Evolutionary conservation across 2,888 invertebrate genomes (phyloP).

Genomic region (Gastrophysa polygoni): DNA sequence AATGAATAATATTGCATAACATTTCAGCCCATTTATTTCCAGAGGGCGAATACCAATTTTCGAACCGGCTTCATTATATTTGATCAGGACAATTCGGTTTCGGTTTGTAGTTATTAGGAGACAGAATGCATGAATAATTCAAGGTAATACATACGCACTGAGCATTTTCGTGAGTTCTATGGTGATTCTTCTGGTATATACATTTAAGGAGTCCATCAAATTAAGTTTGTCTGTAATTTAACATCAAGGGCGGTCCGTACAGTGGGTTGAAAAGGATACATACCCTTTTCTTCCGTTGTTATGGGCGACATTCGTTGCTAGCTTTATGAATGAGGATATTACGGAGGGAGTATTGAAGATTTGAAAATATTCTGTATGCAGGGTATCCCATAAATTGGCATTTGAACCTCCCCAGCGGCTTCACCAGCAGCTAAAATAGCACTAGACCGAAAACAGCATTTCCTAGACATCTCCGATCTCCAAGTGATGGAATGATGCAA

Average conservation of each 20-base stretch:
- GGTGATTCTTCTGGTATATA: constrained; percentile 4
- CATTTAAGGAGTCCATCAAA: constrained; percentile 4
- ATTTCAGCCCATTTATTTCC: not conserved
- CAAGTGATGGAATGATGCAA: too few relatives aligned
- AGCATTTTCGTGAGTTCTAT: not conserved
- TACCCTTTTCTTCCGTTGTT: too few relatives aligned
- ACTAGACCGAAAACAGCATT: too few relatives aligned
- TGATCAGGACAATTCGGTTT: not conserved
- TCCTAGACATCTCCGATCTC: too few relatives aligned
- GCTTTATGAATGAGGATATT: too few relatives aligned
- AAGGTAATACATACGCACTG: not conserved
- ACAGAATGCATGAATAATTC: not conserved
- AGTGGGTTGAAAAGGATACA: not conserved
- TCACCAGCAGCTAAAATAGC: too few relatives aligned
- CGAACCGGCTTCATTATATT: not conserved
- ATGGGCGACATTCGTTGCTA: too few relatives aligned
- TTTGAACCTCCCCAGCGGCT: too few relatives aligned
- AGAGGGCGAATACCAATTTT: not conserved
- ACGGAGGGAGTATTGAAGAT: too few relatives aligned
- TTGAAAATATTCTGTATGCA: too few relatives aligned
- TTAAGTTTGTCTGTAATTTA: constrained; percentile 13
- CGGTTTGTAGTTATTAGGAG: not conserved
- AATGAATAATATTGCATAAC: too few relatives aligned
- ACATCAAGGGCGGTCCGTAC: not conserved
- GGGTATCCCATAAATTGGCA: too few relatives aligned